These are phyloP conservation scores for Bagarius yarrelli DNA, from an alignment of 2,113 vertebrate genomes.

Conservation along the genomic window DNA sequence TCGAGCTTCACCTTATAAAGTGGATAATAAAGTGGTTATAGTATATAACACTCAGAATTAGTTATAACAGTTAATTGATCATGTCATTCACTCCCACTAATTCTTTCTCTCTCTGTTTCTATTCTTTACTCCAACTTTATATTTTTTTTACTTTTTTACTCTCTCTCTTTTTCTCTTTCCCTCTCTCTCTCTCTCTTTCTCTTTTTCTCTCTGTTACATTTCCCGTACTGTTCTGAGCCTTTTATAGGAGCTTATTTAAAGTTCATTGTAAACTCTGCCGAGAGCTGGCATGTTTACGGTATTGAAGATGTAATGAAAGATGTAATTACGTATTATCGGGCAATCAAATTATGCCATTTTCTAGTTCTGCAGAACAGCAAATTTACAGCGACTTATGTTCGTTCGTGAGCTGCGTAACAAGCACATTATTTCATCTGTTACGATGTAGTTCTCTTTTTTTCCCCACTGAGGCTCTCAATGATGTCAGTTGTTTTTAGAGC, in stretches of 20 bases:
- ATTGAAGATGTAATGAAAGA: constrained; percentile 11
- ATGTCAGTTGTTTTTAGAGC: constrained; percentile 13
- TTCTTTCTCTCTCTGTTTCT: neutral
- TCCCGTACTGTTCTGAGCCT: neutral
- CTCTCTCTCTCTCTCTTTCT: neutral
- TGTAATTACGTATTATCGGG: neutral
- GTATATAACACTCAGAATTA: too few relatives aligned
- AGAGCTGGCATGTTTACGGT: neutral
- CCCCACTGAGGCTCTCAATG: neutral
- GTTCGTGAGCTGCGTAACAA: neutral
- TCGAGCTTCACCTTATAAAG: neutral
- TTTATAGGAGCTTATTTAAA: neutral
- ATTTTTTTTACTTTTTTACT: neutral
- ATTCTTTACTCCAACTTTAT: neutral
- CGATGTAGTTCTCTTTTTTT: neutral
- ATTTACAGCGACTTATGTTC: neutral
- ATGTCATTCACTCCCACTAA: neutral
- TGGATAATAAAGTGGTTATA: too few relatives aligned
- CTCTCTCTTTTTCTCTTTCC: neutral
- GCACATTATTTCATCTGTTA: neutral
- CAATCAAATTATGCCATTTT: constrained; percentile 7
- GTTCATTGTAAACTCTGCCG: constrained; percentile 4
- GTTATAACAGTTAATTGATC: neutral
- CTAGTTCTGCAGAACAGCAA: too few relatives aligned
- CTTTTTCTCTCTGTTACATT: neutral